Conservation (phyloP, 2,888 invertebrate genomes). For the Sesamia inferens region DNA sequence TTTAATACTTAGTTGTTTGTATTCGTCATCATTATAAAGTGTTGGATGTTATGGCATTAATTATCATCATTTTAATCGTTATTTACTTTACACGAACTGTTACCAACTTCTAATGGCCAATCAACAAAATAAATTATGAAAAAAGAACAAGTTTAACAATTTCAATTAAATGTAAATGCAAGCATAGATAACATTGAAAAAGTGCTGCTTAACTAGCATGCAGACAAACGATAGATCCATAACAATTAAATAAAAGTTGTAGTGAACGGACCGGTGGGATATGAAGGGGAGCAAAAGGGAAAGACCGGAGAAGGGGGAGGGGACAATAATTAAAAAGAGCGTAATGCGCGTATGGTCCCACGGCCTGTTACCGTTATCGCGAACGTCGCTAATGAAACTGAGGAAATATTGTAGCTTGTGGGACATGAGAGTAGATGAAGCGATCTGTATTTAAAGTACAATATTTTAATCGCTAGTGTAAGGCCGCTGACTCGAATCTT, state of each 20-base stretch:
- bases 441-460: neutral
- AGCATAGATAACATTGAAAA: slow-evolving; percentile 9
- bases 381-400: slow-evolving; percentile 72
- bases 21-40: slow-evolving; percentile 51
- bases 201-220: neutral
- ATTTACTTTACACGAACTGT: slow-evolving; percentile 18
- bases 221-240: slow-evolving; percentile 29
- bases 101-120: slow-evolving; percentile 36
- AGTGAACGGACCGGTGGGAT: neutral
- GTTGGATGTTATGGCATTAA: slow-evolving; percentile 31
- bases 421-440: neutral
- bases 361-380: slow-evolving; percentile 73
- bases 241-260: slow-evolving; percentile 57
- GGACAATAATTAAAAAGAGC: slow-evolving; percentile 61
- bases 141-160: slow-evolving; percentile 4
- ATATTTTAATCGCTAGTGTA: too few relatives aligned
- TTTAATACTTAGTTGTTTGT: slow-evolving; percentile 28
- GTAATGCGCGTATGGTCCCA: slow-evolving; percentile 71
- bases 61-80: slow-evolving; percentile 29
- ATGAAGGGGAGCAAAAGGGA: neutral
- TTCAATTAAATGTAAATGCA: slow-evolving; percentile 27
- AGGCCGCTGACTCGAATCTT: too few relatives aligned
- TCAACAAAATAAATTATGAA: slow-evolving; percentile 19
- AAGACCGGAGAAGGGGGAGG: neutral
- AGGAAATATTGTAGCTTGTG: slow-evolving; percentile 62